Evolutionary conservation across 2,113 vertebrate genomes (phyloP).

Genomic region (Calyptomena viridis): DNA sequence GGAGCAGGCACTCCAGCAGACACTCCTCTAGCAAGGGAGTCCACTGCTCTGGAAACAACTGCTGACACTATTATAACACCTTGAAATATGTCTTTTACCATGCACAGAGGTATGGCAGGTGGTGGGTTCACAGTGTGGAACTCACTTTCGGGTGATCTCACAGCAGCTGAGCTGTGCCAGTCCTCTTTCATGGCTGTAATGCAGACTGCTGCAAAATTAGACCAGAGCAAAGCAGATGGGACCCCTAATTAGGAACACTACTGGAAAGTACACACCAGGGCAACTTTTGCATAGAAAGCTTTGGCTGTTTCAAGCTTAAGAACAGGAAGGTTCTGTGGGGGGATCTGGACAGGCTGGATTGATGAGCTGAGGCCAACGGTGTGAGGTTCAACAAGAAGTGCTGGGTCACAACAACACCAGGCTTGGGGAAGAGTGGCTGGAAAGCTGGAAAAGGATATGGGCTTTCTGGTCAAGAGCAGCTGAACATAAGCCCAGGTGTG

Average conservation of each 20-base stretch:
- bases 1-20: not conserved
- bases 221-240: not conserved
- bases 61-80: not conserved
- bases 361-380: not conserved
- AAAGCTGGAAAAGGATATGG: not conserved
- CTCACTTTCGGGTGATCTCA: not conserved
- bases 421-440: not conserved
- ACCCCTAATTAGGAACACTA: not conserved
- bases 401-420: not conserved
- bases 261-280: not conserved
- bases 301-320: not conserved
- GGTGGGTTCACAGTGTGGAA: not conserved
- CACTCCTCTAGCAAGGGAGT: not conserved
- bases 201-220: not conserved
- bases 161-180: accelerated
- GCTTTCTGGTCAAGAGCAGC: too few relatives aligned
- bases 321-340: not conserved
- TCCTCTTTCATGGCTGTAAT: not conserved
- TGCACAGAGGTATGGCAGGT: too few relatives aligned
- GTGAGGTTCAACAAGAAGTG: not conserved
- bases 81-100: not conserved
- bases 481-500: not conserved
- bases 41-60: not conserved
- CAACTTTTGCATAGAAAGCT: not conserved
- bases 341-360: not conserved